Conservation (phyloP, 2,888 invertebrate species). For the Cheilosia vulpina region DNA sequence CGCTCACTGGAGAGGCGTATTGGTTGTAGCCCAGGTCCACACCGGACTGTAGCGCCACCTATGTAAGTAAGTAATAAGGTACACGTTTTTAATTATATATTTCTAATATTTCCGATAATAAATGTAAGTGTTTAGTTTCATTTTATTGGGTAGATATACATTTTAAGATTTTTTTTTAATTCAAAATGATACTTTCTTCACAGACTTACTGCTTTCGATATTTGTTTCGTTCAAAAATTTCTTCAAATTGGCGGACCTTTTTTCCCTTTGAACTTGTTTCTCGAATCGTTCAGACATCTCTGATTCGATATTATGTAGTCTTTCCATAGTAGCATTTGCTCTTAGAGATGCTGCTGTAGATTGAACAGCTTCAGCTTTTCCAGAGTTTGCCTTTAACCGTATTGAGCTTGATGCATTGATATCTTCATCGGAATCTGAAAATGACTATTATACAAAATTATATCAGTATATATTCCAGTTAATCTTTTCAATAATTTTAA, state of each 20-base stretch:
- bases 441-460: slow-evolving; percentile 8
- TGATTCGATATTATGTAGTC: slow-evolving; percentile 89
- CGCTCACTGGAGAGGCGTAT: no score
- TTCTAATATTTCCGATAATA: no score
- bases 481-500: background rate
- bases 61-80: no score
- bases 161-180: background rate
- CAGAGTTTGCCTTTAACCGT: background rate
- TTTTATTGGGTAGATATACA: background rate
- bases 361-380: slow-evolving; percentile 10
- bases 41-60: no score
- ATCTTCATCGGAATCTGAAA: slow-evolving; percentile 41
- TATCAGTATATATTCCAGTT: background rate
- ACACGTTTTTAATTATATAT: no score
- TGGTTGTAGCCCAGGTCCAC: no score
- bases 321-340: slow-evolving; percentile 85
- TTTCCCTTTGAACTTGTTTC: slow-evolving; percentile 88
- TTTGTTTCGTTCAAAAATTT: slow-evolving; percentile 84
- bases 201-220: slow-evolving; percentile 35
- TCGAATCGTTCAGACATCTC: slow-evolving; percentile 90
- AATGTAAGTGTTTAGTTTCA: background rate
- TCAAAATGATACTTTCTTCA: slow-evolving; percentile 68
- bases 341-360: slow-evolving; percentile 46
- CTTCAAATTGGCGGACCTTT: slow-evolving; percentile 88
- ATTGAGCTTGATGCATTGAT: background rate